Base-by-base conservation (phyloP, 2,113 vertebrate species). In the Trogon melanurus region DNA sequence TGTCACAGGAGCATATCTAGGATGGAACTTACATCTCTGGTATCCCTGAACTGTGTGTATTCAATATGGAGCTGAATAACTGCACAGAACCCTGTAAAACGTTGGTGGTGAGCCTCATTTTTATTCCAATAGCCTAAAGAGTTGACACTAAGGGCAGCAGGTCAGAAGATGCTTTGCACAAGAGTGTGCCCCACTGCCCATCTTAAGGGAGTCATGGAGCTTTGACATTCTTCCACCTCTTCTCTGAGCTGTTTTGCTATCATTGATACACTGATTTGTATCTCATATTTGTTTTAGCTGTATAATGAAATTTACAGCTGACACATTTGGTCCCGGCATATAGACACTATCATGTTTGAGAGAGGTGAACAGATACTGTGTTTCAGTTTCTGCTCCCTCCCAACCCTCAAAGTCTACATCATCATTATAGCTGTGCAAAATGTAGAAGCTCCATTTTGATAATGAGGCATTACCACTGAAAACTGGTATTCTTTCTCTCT, bases 291-390 rank as follows among this genome's bases (percentile, higher is more conserved):
- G 4, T 38, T 86, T 88, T 62, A 86, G 54, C 32, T 76, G 7
- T 80, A 9, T 36, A 19, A 8, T 45, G 41, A 73, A 45, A 44
- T 60, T 84, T 69, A 47, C 16, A 48, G 13, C 22, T 80, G 34
- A 36, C 10, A 5, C 21, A 45, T 84, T 91, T 73, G 34, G 34
- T 84, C 10, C 32, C 57, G 58, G 11, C 25, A n/a, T 57, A 58
- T 57, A 58, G 21, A 41, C 20, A 9, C 9, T 61, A 1, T 18
- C 0, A 0, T 27, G 26, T 86, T 65, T 80, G 67, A 66, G 78
- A 89, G 38, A 74, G 17, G 9, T 54, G 17, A 81, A 29, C 22
- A 41, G 7, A 5, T 41, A 41, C 26, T 18, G 1, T 15, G 15
- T 76, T 41, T 50, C 36, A 60, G 41, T 57, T 83, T 53, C 10